Evolutionary conservation across 2,888 invertebrate genomes (phyloP), one percentile per base, ranked within the genome.

Genomic region (Cheilosia pagana): DNA sequence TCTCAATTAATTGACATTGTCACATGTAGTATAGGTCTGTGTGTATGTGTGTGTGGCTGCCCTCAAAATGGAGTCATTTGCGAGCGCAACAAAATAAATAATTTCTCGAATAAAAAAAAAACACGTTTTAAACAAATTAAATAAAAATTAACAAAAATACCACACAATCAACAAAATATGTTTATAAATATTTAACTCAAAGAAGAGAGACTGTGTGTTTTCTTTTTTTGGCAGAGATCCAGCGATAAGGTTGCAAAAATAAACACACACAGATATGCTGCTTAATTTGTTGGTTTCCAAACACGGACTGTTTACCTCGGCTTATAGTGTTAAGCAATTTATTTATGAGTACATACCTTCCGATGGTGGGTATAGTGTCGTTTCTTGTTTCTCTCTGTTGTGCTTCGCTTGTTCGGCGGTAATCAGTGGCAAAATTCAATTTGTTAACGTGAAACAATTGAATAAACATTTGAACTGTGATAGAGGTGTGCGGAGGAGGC

Each of bases 401-500:
- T 45, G 16, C 8, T 43, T 43, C 0, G 35, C 31, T 70, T n/a
- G n/a, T n/a, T n/a, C n/a, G n/a, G n/a, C n/a, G n/a, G n/a, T n/a
- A 77, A 62, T 77, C 77, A 77, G 77, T 77, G 68, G 62, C 68
- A 77, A 77, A 70, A 77, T 77, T 77, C 68, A 60, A 77, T 77
- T 77, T 39, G 48, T 12, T 57, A 48, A 59, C 50, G 21, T 55
- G 41, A 31, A 52, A 60, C 50, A 62, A 57, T 39, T 48, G 25
- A 39, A 50, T 31, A 71, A 74, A 77, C 70, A 77, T 77, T 77
- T 77, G 31, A 5, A 39, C 52, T 31, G 5, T 35, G 77, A 68
- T 68, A 68, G 60, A 8, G 28, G 8, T 2, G 0, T 10, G 23
- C 2, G 19, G 50, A 23, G 12, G 12, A 35, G 12, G 35, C 3